Base-by-base conservation (phyloP, 2,113 vertebrate genomes). In the Grantiella picta region DNA sequence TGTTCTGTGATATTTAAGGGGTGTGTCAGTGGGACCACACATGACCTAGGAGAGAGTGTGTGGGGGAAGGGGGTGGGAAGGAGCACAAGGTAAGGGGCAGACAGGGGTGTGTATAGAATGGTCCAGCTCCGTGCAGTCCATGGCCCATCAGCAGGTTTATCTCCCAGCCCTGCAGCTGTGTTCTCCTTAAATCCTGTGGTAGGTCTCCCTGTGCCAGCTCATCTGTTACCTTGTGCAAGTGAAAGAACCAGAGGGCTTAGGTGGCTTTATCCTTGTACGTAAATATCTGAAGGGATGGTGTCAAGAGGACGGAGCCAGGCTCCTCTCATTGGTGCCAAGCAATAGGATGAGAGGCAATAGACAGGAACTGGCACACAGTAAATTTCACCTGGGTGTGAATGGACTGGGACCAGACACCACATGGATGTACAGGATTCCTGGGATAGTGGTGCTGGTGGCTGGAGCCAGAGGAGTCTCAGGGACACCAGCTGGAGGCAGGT, bases 81-180 rank as follows among this genome's bases (percentile, higher is more conserved):
- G 5, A 73, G 8, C 17, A 65, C 0, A 3, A 36, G 7, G 2
- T 21, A 66, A 33, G 13, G 33, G 9, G 10, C 1, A 13, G 38
- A n/a, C 7, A 45, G 8, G 6, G 1, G 3, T 42, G 4, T 23
- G 8, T 27, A 9, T 10, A 21, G 35, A 8, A 36, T 3, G 3
- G 13, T 19, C 35, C 3, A 1, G 5, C 5, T 70, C 9, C 4
- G 4, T 24, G 18, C 11, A 56, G 50, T 5, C 17, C 0, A 0
- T 38, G 23, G 10, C 15, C 12, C 45, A 53, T 12, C 45, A 45
- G 7, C 23, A 45, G 18, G 15, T 59, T 81, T 73, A 20, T 65
- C 27, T 59, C 15, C 23, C 9, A 77, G 15, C 9, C 20, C 33
- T 54, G 10, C 6, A 24, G 15, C 5, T 80, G 3, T 64, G 11